Evolutionary conservation across 2,888 invertebrate genomes (phyloP), one percentile per base, ranked within the genome.

Genomic region (Drosophila anceps): DNA sequence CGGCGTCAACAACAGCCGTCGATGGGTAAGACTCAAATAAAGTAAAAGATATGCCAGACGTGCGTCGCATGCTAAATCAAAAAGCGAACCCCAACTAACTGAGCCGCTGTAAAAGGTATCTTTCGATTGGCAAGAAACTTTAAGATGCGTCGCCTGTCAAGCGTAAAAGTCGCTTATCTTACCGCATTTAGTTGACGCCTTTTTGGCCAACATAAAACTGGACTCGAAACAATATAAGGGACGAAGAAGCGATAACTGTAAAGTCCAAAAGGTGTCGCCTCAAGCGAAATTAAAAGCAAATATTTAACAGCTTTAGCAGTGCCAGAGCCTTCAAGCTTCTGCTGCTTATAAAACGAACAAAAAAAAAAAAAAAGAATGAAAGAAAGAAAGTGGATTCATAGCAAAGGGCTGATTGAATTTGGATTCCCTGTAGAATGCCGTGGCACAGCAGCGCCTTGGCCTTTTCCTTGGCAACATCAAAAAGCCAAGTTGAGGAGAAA

Each of bases 11-110:
- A 53, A 35, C 15, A 9, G 0, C 29, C 43, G 13, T 51, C 46
- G 33, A 37, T 37, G 54, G 39, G 46, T 37, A 46, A 51, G 53
- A 15, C 24, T 27, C 35, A 27, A 24, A n/a, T 41, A 33, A 24
- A 24, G n/a, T 27, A 84, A 80, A 69, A 69, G 76, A 76, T 80
- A 73, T 18, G n/a, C 58, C n/a, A 33, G 43, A 88, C 87, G 87
- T 84, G 84, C 78, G 59, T 50, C 31, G 74, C 65, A 70, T 81
- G 24, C 20, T 31, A 10, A 79, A 68, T 31, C 31, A 39, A 31
- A 44, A 15, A 31, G 9, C 18, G 15, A 29, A 9, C 29, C 44
- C 20, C 6, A 44, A 27, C 51, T 13, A 61, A 46, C n/a, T 37
- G 43, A 35, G 29, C 9, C 41, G 35, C 39, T 48, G 24, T 15